Evolutionary conservation across 2,888 invertebrate species (phyloP), one percentile per base, ranked within the genome.

Genomic region (Ypsolopha sequella): DNA sequence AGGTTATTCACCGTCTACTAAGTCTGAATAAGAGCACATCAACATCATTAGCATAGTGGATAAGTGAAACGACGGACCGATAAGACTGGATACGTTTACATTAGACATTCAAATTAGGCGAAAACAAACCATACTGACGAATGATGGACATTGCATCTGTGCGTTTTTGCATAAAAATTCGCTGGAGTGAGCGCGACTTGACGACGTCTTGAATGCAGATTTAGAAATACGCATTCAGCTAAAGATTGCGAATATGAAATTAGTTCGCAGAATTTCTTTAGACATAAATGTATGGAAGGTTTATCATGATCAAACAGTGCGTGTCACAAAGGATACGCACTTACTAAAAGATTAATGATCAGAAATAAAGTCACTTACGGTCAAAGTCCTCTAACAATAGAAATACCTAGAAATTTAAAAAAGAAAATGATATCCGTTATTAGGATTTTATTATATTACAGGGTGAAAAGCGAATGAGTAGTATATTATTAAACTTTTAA

Each of bases 101-200:
- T 79, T 74, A 84, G 73, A 68, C 69, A 85, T 81, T 82, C 77
- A 84, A 82, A 84, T 78, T 77, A 78, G 71, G 77, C 60, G 71
- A 76, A 76, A 78, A 75, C 73, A 72, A 72, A 68, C 65, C 64
- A 65, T 61, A 59, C 59, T 59, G 62, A 61, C 65, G 68, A 67
- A 69, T 82, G 84, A 84, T 80, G 80, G 84, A 82, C 82, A 78
- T 78, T 71, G 75, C 76, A 75, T 81, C 80, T 73, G 63, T 52
- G 66, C 63, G 68, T 74, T 69, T 84, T 79, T 36, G 78, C 85
- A 85, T 85, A 78, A 78, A 78, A 79, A 77, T 76, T 70, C 44
- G 39, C 36, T 36, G n/a, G 24, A 46, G 10, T 36, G 64, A 59
- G 57, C 55, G 60, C 55, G 52, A 52, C 56, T 63, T 63, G 60